Base-by-base conservation (phyloP, 2,888 invertebrate genomes). In the Cordilura impudica region DNA sequence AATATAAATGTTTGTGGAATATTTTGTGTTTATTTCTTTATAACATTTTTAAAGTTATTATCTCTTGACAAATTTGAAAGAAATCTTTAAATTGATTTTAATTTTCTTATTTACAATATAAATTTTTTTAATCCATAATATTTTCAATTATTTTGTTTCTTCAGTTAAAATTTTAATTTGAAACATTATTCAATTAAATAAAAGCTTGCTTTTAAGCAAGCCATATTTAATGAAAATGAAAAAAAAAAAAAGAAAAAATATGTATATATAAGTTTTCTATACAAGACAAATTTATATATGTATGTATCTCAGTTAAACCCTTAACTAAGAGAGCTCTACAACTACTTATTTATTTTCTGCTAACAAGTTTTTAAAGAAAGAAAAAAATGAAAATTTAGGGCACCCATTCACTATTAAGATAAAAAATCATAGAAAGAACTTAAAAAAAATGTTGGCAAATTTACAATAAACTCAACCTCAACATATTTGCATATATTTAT, bases 391-490 rank as follows among this genome's bases (percentile, higher is more conserved):
- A n/a, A 63, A 63, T 63, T 63, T 63, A 63, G 63, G 63, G 49
- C 63, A 63, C 49, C 63, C 63, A 63, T 63, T 49, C 49, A 63
- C 63, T 63, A 49, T 39, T 12, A 19, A 26, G 5, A 60, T 43
- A 39, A n/a, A 63, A 31, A 63, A 63, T 63, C 63, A 35, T 21
- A 63, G 49, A 18, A 53, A 26, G 39, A 58, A 39, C 10, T 58
- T n/a, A 23, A 53, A n/a, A 60, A 23, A 63, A 58, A 43, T 35
- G n/a, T 61, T 61, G 61, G 63, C 63, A 63, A 61, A 61, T 29
- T 47, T 61, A 63, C 63, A 63, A 54, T 19, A 58, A 65, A 65
- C 43, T 73, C 43, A 73, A 66, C 66, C 66, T 74, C 60, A 67
- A 67, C 53, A 67, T 51, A 39, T 39, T 39, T 39, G n/a, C 12